Evolutionary conservation across 2,113 vertebrate species (phyloP), one percentile per base, ranked within the genome.

Genomic region (Ceyx cyanopectus): DNA sequence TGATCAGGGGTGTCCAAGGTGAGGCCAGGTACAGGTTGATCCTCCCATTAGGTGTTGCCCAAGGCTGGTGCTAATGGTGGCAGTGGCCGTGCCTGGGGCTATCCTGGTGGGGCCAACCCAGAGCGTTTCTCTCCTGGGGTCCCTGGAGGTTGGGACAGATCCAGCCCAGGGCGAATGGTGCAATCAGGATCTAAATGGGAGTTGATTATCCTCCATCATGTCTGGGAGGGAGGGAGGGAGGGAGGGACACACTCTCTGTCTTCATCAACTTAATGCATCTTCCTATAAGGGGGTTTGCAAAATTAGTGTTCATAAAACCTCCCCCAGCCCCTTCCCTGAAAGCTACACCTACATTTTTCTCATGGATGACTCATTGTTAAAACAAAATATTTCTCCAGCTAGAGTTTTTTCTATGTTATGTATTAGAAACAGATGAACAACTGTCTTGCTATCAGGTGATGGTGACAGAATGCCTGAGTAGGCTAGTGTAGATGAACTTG

Each of bases 301-400:
- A 96, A 93, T 74, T 85, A 74, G 46, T 29, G 43, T 92, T 92
- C 81, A 67, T 77, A 70, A 73, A 87, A 46, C 79, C 76, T 95
- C 60, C 87, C 51, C 68, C 81, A 91, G 78, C 81, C 93, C 92
- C 82, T 92, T 92, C 50, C 82, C 82, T 89, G 92, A 80, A 93
- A 92, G 73, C 75, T 96, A 95, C 95, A 91, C 95, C 95, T 94
- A 96, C 91, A 94, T 95, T 95, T 96, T 95, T 96, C 92, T 91
- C 94, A 94, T 87, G 85, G 73, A 24, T 96, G 92, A 96, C 65
- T 96, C 96, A 95, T 27, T 83, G 72, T 77, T 96, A 68, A 81
- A 90, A 82, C 54, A 73, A 76, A 92, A 53, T 57, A 32, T 78
- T 85, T 91, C 91, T 94, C 57, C 79, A 90, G 75, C 57, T 65